Evolutionary conservation across 2,888 invertebrate genomes (phyloP).

Genomic region (Thymelicus lineola): DNA sequence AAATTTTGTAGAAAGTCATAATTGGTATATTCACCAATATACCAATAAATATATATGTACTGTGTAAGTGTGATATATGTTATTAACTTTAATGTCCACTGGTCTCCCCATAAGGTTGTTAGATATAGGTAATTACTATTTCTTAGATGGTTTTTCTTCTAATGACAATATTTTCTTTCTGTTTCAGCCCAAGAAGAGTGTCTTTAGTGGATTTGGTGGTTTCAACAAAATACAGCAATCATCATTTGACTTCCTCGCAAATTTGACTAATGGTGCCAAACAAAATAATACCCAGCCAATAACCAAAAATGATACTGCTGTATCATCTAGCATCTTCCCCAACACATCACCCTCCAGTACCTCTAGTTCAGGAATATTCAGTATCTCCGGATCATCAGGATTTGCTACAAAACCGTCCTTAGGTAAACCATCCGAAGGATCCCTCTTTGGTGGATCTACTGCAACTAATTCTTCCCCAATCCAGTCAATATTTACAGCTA

Average conservation of each 20-base stretch:
- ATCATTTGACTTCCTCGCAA: conserved; percentile 87
- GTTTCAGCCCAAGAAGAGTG: conserved; percentile 81
- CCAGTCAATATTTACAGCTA: conserved; percentile 57
- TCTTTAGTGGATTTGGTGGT: conserved; percentile 89
- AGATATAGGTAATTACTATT: no score
- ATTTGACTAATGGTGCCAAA: conserved; percentile 78
- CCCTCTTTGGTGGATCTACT: conserved; percentile 52
- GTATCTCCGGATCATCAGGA: conserved; percentile 49
- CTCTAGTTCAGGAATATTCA: conserved; percentile 58
- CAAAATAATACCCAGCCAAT: conserved; percentile 60
- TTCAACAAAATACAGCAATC: conserved; percentile 83
- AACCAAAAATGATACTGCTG: conserved; percentile 55
- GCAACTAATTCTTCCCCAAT: conserved; percentile 46
- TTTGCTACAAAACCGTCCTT: conserved; percentile 51
- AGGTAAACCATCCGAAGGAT: conserved; percentile 50
- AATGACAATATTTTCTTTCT: conserved; percentile 37
- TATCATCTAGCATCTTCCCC: conserved; percentile 58
- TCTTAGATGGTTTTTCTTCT: no score
- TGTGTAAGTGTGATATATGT: no score
- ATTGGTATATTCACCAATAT: no score
- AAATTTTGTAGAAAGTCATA: no score
- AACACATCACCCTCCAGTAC: conserved; percentile 55
- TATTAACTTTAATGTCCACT: no score
- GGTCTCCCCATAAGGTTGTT: no score
- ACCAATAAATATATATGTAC: no score